Base-by-base conservation (phyloP, 2,888 invertebrate species). In the Philereme vetulata region DNA sequence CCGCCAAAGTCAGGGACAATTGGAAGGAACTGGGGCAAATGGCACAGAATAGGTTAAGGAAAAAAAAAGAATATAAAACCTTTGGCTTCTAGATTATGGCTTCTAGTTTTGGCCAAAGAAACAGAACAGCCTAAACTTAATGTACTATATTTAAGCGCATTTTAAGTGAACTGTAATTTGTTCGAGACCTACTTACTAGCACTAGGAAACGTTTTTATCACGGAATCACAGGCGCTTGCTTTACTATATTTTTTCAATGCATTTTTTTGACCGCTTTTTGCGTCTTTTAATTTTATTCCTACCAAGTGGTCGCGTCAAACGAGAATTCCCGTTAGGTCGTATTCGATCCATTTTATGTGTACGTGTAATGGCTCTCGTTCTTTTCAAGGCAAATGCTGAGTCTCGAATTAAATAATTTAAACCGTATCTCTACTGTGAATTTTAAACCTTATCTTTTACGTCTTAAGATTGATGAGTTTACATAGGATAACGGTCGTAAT, bases 351-450 rank as follows among this genome's bases (percentile, higher is more conserved):
- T 61, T 52, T 61, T 56, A 55, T 58, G 61, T 61, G 49, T 58
- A 53, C 60, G 57, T 56, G 46, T 43, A 44, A 64, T 62, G 51
- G 56, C n/a, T n/a, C n/a, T n/a, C n/a, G n/a, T 53, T 63, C 57
- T 60, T 60, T 60, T 64, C 67, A 67, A 67, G 70, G 67, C 62
- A 48, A 62, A 49, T 50, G 55, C 11, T 62, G 60, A 68, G 62
- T 49, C 57, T 59, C 36, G 50, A 56, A 62, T 53, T 59, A 62
- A 67, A 67, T 64, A 60, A 21, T 62, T 55, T 64, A 60, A 63
- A 51, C 56, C 51, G 34, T 38, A 45, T 46, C 51, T 50, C 48
- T 21, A 50, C 43, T 35, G 40, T 58, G 38, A 55, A 60, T 44
- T 53, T 51, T 67, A 40, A 64, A 64, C 60, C 55, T 56, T 67